Percentiles rank a stretch among this genome's conserved stretches.
Evolutionary conservation across 2,113 vertebrate genomes (phyloP).

Genomic region (Podarcis cretensis): DNA sequence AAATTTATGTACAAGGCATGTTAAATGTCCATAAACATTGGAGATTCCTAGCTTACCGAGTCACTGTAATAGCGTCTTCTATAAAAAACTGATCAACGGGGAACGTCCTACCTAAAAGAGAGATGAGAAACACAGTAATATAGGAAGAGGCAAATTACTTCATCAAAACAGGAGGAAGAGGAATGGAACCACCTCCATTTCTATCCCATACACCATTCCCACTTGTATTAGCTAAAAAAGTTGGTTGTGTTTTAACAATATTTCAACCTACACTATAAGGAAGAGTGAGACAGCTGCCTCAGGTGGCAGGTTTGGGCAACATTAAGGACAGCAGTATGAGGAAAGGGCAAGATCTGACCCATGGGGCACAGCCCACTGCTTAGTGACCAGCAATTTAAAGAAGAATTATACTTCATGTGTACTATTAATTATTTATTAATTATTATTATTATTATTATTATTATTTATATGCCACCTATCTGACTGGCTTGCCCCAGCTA

Average conservation of each 20-base stretch:
- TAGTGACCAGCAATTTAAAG: neutral
- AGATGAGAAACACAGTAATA: conserved; percentile 1
- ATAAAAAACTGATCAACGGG: conserved; percentile 96
- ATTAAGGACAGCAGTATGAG: neutral
- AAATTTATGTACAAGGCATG: neutral
- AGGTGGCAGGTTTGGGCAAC: neutral
- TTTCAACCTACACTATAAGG: neutral
- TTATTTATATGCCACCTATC: no score
- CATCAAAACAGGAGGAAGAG: neutral
- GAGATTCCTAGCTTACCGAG: conserved; percentile 76
- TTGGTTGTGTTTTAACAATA: neutral
- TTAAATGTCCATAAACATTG: neutral
- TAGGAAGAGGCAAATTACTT: neutral
- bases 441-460: no score
- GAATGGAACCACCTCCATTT: neutral
- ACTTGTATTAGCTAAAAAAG: neutral
- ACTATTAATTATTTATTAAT: no score
- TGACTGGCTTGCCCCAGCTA: no score
- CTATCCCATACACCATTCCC: neutral
- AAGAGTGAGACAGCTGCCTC: neutral
- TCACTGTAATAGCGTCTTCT: conserved; percentile 91
- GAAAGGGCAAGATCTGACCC: neutral
- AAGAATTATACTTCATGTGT: neutral
- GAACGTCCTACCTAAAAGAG: conserved; percentile 85
- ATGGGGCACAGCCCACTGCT: neutral